Evolutionary conservation across 1,140 invertebrate genomes (phyloP), one percentile per base, ranked within the genome.

Genomic region (Mactra quadrangularis): DNA sequence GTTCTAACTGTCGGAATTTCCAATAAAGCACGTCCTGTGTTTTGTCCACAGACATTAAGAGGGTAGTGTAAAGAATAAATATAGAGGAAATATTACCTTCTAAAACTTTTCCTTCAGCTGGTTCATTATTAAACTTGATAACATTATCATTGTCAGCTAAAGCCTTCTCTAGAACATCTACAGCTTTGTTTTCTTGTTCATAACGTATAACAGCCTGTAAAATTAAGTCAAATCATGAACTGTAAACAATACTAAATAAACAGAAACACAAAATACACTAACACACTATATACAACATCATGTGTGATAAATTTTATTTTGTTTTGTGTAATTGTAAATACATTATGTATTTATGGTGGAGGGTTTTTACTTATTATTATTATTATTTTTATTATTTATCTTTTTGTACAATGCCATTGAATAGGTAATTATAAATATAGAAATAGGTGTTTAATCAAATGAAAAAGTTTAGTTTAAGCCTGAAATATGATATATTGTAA

Each of bases 111-210:
- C n/a, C 45, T 45, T 78, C 75, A 1, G 66, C 57, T 64, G 29
- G 64, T 3, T 17, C 33, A 6, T 35, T 60, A 27, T 66, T 35
- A 29, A 78, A 25, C n/a, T 19, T 25, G 27, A 78, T 35, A 15
- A 19, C 38, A 35, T 66, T 55, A 33, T 78, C 25, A 13, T 13
- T 78, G 17, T 38, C 75, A 13, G 22, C 50, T 35, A 55, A n/a
- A 3, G 53, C 27, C 29, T 78, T 78, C 22, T 78, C 75, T 6
- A 66, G 38, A 9, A 78, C 75, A 22, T 78, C 75, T 19, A 47
- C 66, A 22, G 75, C 75, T 29, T 64, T 78, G 60, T 78, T 78
- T 31, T 78, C 75, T 45, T 64, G 38, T 41, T 78, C 75, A 66
- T 78, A 78, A 11, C 75, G 25, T 35, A 78, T 35, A 9, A 55